phyloP scores from a whole-genome alignment of 2,888 invertebrate species.

The Euproctis similis region DNA sequence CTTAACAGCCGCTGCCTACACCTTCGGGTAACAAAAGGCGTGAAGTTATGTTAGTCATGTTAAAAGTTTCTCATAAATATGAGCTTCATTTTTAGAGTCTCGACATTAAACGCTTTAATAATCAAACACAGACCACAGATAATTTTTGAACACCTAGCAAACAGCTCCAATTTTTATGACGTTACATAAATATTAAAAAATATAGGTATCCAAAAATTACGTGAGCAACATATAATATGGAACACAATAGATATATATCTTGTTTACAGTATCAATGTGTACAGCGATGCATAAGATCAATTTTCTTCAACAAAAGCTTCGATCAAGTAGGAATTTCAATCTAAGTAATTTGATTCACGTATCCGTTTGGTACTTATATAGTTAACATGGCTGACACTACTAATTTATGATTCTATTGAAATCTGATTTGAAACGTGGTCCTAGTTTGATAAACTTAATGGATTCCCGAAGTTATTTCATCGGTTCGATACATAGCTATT shows the following conservation, averaged over 20 bases:
- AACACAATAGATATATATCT: too few species aligned
- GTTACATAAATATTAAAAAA: too few species aligned
- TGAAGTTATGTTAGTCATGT: too few species aligned
- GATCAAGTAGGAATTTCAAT: conserved; percentile 31
- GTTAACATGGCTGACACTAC: conserved; percentile 31
- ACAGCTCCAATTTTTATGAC: too few species aligned
- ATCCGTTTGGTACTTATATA: conserved; percentile 22
- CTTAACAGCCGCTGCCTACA: too few species aligned
- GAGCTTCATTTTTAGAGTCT: too few species aligned
- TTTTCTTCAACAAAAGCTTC: conserved; percentile 33
- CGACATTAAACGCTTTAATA: neutral
- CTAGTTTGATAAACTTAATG: conserved; percentile 24
- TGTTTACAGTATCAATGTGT: too few species aligned
- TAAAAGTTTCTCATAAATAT: too few species aligned
- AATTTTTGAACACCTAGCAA: too few species aligned
- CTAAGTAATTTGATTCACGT: conserved; percentile 35
- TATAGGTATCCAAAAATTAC: too few species aligned
- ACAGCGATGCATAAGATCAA: conserved; percentile 22
- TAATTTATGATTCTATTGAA: conserved; percentile 44
- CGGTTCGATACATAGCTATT: conserved; percentile 17
- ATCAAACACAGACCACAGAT: neutral
- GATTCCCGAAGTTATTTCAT: conserved; percentile 17
- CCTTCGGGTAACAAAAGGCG: too few species aligned
- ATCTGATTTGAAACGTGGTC: conserved; percentile 32
- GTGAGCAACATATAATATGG: too few species aligned